Evolutionary conservation across 2,797 vertebrate genomes (phyloP).

Genomic region (Pagetopsis macropterus): DNA sequence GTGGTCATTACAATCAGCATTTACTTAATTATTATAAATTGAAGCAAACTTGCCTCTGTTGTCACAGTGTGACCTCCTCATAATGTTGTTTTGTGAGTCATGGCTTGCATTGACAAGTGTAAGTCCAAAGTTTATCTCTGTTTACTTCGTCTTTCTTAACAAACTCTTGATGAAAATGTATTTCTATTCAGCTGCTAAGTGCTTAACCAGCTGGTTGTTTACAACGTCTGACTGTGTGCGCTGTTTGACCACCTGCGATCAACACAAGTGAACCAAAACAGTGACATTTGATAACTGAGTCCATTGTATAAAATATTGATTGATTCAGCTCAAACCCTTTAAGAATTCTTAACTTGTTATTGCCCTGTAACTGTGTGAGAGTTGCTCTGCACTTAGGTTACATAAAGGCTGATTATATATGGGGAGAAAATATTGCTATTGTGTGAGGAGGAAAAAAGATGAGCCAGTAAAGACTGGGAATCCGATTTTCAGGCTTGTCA

Average conservation of each 20-base stretch:
- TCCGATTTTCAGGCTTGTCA: not conserved
- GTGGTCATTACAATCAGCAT: too few species aligned
- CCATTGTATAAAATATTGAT: not conserved
- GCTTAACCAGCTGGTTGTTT: not conserved
- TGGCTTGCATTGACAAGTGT: not conserved
- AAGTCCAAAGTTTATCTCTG: not conserved
- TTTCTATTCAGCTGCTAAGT: not conserved
- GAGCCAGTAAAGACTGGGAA: not conserved
- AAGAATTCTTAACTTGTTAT: not conserved
- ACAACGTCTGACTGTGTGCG: too few species aligned
- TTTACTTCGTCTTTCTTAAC: not conserved
- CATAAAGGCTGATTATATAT: too few species aligned
- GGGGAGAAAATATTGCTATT: not conserved
- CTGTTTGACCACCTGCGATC: not conserved
- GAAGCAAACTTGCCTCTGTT: too few species aligned
- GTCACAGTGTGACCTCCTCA: too few species aligned
- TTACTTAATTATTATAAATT: too few species aligned
- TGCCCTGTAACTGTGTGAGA: not conserved
- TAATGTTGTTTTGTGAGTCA: too few species aligned
- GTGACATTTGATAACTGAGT: not conserved
- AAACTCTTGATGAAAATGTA: too few species aligned
- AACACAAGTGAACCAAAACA: not conserved
- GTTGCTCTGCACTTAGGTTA: not conserved
- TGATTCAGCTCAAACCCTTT: not conserved
- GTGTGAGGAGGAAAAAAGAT: not conserved